Percentiles rank a stretch among this genome's conserved stretches.
These are phyloP conservation scores for Trinectes maculatus DNA, from an alignment of 2,113 vertebrate genomes.

Conservation along the genomic window DNA sequence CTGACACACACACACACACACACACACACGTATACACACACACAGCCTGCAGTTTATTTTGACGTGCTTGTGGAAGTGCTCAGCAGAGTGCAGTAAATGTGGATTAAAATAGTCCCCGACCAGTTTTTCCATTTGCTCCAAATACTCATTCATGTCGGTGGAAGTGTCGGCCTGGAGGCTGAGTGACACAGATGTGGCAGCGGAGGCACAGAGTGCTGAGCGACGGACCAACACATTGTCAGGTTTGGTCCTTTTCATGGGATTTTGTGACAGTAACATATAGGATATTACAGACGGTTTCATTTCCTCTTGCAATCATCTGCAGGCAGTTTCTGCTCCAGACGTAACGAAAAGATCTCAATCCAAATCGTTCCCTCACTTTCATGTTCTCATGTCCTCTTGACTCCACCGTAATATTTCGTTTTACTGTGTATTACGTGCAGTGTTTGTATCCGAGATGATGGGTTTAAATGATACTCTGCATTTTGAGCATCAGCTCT, in stretches of 20 bases:
- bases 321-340: background rate
- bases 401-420: background rate
- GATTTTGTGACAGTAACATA: background rate
- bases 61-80: background rate
- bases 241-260: background rate
- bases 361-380: background rate
- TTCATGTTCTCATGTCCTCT: background rate
- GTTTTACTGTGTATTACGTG: background rate
- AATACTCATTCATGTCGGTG: background rate
- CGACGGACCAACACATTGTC: background rate
- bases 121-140: background rate
- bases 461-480: too few relatives aligned
- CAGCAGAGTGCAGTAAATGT: constrained; percentile 12
- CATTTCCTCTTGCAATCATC: background rate
- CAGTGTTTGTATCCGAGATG: background rate
- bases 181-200: background rate
- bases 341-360: background rate
- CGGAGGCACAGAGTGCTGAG: background rate
- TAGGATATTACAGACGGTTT: background rate
- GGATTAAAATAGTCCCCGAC: background rate
- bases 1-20: too few relatives aligned
- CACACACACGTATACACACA: background rate
- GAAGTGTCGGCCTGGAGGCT: background rate
- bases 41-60: background rate
- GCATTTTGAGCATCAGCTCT: too few relatives aligned